Evolutionary conservation across 2,113 vertebrate species (phyloP).

Genomic region (Willisornis vidua): DNA sequence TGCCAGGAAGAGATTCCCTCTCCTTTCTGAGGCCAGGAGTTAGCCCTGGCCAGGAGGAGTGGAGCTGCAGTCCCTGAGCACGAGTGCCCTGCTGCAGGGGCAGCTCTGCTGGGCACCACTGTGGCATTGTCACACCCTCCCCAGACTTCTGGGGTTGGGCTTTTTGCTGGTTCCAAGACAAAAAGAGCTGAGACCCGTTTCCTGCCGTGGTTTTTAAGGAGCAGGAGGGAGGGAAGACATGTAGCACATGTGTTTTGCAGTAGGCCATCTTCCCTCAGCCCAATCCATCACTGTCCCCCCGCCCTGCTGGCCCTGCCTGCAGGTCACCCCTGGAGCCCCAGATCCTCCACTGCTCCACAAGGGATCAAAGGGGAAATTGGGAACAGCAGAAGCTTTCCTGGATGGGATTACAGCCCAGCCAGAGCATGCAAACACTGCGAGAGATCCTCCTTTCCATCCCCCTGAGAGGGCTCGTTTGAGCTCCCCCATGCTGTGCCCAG

Average conservation of each 20-base stretch:
- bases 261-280: background rate
- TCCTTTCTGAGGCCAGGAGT: background rate
- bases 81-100: fast-evolving
- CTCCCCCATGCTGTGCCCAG: background rate
- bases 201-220: background rate
- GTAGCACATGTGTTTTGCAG: constrained; percentile 6
- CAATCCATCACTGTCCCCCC: constrained; percentile 25
- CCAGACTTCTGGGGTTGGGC: background rate
- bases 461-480: fast-evolving
- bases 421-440: background rate
- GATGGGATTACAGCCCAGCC: background rate
- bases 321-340: background rate
- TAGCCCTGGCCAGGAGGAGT: background rate
- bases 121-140: background rate
- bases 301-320: background rate
- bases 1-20: background rate
- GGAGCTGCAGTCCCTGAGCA: background rate
- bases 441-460: background rate
- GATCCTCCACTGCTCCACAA: background rate
- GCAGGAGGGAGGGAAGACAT: background rate
- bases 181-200: background rate
- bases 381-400: background rate
- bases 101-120: background rate
- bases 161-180: background rate
- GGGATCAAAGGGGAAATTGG: constrained; percentile 4